Evolutionary conservation across 2,113 vertebrate species (phyloP), one percentile per base, ranked within the genome.

Genomic region (Symphodus melops): DNA sequence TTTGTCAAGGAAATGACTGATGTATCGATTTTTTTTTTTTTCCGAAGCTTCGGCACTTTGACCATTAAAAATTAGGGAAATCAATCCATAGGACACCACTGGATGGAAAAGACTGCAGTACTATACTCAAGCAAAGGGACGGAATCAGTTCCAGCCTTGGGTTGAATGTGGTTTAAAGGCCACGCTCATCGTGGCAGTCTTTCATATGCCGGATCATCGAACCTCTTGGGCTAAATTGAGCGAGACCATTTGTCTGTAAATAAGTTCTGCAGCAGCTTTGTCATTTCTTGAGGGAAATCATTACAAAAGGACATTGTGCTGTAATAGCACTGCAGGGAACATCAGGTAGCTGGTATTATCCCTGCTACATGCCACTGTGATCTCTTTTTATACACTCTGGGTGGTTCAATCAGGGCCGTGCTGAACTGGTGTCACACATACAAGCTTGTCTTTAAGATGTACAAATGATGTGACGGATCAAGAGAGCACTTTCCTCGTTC

Each of bases 261-360:
- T 68, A 19, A 16, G 54, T 25, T 60, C 52, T n/a, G 69, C 57
- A 64, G 70, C 56, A 23, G 71, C 23, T 56, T 33, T 9, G 9
- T 62, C 20, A 21, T 59, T 70, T 71, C 73, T 74, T 44, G 52
- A 68, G 54, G 51, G 8, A 59, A 76, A 58, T 69, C 64, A 73
- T 72, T 58, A 51, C 67, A 66, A 63, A 73, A 77, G 52, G 55
- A 53, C 53, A 46, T 17, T 72, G 17, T 49, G 44, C 52, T 73
- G 10, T 76, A 49, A 67, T 59, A 54, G 54, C 52, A 39, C 71
- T 55, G 2, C 44, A 14, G 56, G 58, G 37, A 42, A 55, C 63
- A 60, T 82, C 58, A 85, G 62, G 78, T 82, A 53, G 75, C 74
- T 61, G 25, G 14, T 21, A 66, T 68, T 59, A 55, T 39, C 10